Evolutionary conservation across 1,140 invertebrate genomes (phyloP), one percentile per base, ranked within the genome.

Genomic region (Ditylenchus dipsaci): DNA sequence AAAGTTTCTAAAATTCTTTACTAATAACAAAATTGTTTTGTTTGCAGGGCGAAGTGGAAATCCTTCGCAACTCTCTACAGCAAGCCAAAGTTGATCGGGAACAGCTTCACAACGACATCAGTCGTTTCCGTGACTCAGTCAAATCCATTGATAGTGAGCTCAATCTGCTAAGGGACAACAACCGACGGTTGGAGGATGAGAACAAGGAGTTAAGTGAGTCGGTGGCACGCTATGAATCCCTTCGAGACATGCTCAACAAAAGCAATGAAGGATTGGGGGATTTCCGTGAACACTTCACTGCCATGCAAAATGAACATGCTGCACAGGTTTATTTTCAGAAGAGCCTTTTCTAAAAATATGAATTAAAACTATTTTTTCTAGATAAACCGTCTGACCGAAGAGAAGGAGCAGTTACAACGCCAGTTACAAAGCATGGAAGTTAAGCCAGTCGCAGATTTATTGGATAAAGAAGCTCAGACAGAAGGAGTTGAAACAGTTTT

Each of bases 11-110:
- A 57, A 57, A 26, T 7, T 23, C n/a, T 17, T 30, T 47, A 17
- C 59, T 19, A 45, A 33, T n/a, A n/a, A n/a, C n/a, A 61, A 33
- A 61, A 1, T 61, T 29, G 3, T 19, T 38, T 38, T 38, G 11
- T 38, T 17, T 53, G 3, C 5, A 67, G 65, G 8, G 7, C 15
- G 68, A 68, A 71, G 68, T 68, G 67, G 59, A 67, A 29, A 47
- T 67, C 9, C 38, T 68, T 19, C 67, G 67, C 13, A 58, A 68
- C 19, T 23, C 63, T 1, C 47, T 68, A 3, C 33, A 67, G 13
- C 67, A 58, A 11, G 30, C 67, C 15, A 68, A 68, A 29, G 27
- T 57, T 9, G 67, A 68, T 38, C 38, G 67, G 27, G 67, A 67
- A 5, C 60, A 69, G n/a, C 27, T 69, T 8, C 11, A 38, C 58